These are phyloP conservation scores for Parnassius mnemosyne DNA, from an alignment of 2,888 invertebrate species.

Conservation along the genomic window DNA sequence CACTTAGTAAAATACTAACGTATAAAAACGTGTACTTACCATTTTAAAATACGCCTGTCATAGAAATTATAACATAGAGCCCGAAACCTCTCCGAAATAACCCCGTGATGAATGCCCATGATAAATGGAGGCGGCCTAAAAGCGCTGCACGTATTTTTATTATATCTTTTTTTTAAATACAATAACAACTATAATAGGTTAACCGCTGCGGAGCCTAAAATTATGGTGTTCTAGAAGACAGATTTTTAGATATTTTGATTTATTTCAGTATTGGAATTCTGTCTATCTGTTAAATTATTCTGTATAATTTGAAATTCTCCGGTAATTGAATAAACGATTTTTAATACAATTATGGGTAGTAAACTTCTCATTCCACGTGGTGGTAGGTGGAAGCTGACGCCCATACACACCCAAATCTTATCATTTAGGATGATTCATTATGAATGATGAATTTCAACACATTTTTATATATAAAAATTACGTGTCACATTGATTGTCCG, in stretches of 20 bases:
- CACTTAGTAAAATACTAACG: background rate
- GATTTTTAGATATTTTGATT: constrained; percentile 13
- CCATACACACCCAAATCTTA: too few species aligned
- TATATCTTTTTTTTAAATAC: constrained; percentile 15
- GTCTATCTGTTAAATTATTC: background rate
- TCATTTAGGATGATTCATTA: too few species aligned
- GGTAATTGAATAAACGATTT: constrained; percentile 4
- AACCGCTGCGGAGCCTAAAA: background rate
- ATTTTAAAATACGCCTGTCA: constrained; percentile 25
- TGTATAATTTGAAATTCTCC: constrained; percentile 2
- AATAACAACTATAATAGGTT: constrained; percentile 17
- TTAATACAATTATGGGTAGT: background rate
- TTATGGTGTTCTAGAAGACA: constrained; percentile 4
- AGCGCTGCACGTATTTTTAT: constrained; percentile 21
- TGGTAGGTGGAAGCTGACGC: too few species aligned
- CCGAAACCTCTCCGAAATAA: constrained; percentile 28
- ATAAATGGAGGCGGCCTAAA: constrained; percentile 28
- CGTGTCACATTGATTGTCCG: too few species aligned
- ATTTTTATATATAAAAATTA: too few species aligned
- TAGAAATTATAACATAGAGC: constrained; percentile 23
- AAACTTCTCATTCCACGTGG: too few species aligned
- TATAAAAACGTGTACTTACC: constrained; percentile 18
- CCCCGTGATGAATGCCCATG: constrained; percentile 27
- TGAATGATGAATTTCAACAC: too few species aligned
- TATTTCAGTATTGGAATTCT: background rate